These are phyloP conservation scores for Toxonevra muliebris DNA, from an alignment of 2,888 invertebrate genomes.

Conservation along the genomic window DNA sequence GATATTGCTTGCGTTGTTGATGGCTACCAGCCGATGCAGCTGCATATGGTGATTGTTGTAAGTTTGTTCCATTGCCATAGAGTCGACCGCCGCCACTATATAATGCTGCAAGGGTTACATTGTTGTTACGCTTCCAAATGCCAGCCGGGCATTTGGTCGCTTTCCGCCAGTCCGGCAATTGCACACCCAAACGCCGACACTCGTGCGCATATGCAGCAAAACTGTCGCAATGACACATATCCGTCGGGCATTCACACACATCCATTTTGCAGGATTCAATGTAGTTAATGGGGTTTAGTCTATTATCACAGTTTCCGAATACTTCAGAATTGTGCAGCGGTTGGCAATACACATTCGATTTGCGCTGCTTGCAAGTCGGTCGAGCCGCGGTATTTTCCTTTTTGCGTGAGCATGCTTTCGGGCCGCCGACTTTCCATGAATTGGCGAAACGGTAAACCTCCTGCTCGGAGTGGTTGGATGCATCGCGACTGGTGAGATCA, in stretches of 20 bases:
- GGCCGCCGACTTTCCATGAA: constrained; percentile 91
- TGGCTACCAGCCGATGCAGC: background rate
- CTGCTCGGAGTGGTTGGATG: constrained; percentile 72
- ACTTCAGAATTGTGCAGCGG: constrained; percentile 67
- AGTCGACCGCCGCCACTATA: constrained; percentile 39
- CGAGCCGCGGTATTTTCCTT: constrained; percentile 66
- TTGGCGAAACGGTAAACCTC: constrained; percentile 78
- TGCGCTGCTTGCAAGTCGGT: constrained; percentile 68
- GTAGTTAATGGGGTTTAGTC: constrained; percentile 83
- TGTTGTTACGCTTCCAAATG: constrained; percentile 54
- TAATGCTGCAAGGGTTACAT: constrained; percentile 33
- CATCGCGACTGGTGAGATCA: constrained; percentile 80
- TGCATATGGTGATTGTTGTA: no score
- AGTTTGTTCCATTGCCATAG: constrained; percentile 44
- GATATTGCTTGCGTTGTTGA: constrained; percentile 43
- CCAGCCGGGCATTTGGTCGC: constrained; percentile 73
- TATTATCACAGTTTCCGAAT: constrained; percentile 81
- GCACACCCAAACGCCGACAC: constrained; percentile 81
- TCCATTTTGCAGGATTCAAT: constrained; percentile 87
- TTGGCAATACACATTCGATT: constrained; percentile 67
- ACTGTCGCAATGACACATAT: constrained; percentile 88
- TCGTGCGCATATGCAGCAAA: constrained; percentile 89
- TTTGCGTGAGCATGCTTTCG: constrained; percentile 73
- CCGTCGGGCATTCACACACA: constrained; percentile 86
- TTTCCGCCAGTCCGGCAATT: constrained; percentile 76